Conservation (phyloP, 2,797 vertebrate genomes). For the Oryzias dopingdopingensis region DNA sequence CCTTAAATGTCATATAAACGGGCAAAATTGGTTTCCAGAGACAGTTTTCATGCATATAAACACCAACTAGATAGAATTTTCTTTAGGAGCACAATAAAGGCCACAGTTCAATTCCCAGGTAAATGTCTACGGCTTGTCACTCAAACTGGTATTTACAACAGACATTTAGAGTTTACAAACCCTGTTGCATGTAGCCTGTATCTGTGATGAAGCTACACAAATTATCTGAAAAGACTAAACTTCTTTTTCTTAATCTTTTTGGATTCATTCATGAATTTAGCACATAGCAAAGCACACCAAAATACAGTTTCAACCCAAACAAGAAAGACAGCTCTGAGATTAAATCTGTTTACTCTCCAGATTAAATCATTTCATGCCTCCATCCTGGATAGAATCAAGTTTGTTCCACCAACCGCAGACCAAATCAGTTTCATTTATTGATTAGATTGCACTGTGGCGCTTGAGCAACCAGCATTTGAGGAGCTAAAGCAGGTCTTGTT, state of each 20-base stretch:
- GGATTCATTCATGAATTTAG: conserved; percentile 49
- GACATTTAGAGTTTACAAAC: neutral
- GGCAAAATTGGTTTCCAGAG: too few relatives aligned
- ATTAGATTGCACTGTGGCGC: conserved; percentile 11
- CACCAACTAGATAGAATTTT: too few relatives aligned
- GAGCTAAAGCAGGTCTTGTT: neutral
- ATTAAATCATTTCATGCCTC: conserved; percentile 10
- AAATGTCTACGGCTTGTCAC: neutral
- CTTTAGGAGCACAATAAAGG: too few relatives aligned
- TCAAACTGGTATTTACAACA: neutral
- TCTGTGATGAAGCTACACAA: neutral
- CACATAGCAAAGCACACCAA: conserved; percentile 38
- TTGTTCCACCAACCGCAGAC: conserved; percentile 6
- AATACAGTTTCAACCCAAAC: conserved; percentile 19
- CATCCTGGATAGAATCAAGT: neutral
- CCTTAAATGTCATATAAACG: too few relatives aligned
- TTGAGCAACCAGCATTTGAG: conserved; percentile 15
- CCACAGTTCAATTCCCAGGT: too few relatives aligned
- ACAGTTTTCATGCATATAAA: too few relatives aligned
- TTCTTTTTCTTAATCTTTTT: neutral
- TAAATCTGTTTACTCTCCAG: conserved; percentile 4
- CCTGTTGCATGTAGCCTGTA: neutral
- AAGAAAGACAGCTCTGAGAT: conserved; percentile 1
- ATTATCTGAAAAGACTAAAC: conserved; percentile 1
- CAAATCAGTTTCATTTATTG: neutral